These are phyloP conservation scores for Acanthiza pusilla DNA, from an alignment of 2,797 vertebrate species.

Conservation along the genomic window DNA sequence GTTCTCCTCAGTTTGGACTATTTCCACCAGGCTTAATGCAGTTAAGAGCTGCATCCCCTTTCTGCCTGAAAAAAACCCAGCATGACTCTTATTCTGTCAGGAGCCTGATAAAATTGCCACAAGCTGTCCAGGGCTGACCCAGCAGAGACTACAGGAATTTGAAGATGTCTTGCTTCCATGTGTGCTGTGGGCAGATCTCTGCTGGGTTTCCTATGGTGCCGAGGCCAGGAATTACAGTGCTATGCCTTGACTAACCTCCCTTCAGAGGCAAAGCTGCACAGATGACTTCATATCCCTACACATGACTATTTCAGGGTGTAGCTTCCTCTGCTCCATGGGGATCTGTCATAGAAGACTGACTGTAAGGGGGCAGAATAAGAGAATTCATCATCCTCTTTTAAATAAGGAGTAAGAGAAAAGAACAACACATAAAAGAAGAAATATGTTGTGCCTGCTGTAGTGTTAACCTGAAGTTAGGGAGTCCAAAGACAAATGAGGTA, in stretches of 20 bases:
- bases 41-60: neutral
- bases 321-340: neutral
- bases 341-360: neutral
- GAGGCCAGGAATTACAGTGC: neutral
- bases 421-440: neutral
- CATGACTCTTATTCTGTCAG: neutral
- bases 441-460: neutral
- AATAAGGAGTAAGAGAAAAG: neutral
- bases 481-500: neutral
- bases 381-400: neutral
- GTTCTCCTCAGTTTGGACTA: neutral
- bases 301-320: slow-evolving; percentile 21
- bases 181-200: neutral
- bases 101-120: neutral
- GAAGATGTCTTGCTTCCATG: neutral
- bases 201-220: neutral
- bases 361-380: neutral
- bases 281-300: neutral
- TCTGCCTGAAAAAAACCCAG: neutral
- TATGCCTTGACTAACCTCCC: neutral
- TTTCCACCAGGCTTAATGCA: neutral
- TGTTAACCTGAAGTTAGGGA: neutral
- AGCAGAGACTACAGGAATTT: neutral
- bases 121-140: neutral
- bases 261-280: neutral